These are phyloP conservation scores for Streptopelia turtur DNA, from an alignment of 2,797 vertebrate genomes.

Conservation along the genomic window DNA sequence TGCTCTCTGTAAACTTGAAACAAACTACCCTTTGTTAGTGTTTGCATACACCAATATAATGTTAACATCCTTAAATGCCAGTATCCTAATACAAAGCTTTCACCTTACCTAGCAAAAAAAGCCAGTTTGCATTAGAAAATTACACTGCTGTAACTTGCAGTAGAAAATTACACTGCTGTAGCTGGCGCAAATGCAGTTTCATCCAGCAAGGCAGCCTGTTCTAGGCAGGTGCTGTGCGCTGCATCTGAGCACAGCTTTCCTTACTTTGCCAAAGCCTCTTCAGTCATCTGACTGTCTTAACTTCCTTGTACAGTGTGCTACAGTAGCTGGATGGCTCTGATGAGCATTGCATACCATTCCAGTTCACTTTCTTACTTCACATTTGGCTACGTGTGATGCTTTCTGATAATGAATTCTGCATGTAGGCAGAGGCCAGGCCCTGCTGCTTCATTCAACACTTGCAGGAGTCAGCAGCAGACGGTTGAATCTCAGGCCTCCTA, in stretches of 20 bases:
- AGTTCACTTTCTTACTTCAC: not conserved
- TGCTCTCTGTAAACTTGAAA: not conserved
- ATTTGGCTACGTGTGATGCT: not conserved
- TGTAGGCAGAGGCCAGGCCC: not conserved
- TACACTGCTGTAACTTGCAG: not conserved
- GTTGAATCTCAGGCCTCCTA: not conserved
- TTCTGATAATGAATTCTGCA: not conserved
- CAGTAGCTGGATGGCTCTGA: not conserved
- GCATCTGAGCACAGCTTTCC: not conserved
- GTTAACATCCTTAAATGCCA: not conserved
- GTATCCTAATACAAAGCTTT: not conserved
- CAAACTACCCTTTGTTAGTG: not conserved
- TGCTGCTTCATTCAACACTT: not conserved
- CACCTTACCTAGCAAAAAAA: not conserved
- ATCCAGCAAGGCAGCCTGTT: not conserved
- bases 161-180: not conserved
- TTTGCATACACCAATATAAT: not conserved
- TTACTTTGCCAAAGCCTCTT: not conserved
- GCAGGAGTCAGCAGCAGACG: not conserved
- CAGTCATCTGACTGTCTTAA: not conserved
- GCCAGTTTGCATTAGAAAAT: not conserved
- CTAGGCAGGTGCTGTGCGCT: accelerated
- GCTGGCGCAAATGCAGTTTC: not conserved
- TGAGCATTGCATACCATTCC: not conserved
- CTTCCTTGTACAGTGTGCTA: not conserved